A percentile compares a stretch with the other conserved stretches of the same genome.
These are phyloP conservation scores for Microplitis demolitor DNA, from an alignment of 1,140 invertebrate species.

Conservation along the genomic window DNA sequence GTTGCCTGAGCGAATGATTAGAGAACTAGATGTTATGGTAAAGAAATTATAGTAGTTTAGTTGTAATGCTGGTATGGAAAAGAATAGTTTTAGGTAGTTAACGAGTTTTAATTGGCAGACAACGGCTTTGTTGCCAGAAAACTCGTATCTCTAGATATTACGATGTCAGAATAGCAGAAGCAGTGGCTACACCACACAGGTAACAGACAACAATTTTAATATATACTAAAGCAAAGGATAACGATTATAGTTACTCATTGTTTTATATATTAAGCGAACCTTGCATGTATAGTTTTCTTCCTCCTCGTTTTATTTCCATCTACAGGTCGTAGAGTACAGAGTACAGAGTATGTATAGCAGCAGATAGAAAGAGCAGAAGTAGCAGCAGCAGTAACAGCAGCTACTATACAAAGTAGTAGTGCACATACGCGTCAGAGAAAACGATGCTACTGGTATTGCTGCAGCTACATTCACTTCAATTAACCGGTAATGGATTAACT, in stretches of 20 bases:
- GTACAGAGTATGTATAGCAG: background rate
- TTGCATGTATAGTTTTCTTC: background rate
- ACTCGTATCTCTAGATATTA: background rate
- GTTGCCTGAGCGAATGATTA: background rate
- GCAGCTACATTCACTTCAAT: slow-evolving; percentile 43
- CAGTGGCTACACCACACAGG: too few species aligned
- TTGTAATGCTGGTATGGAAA: background rate
- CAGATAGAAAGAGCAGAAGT: background rate
- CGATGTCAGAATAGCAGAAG: too few species aligned
- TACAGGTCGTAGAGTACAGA: background rate
- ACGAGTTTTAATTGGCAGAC: slow-evolving; percentile 48
- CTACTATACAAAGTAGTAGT: slow-evolving; percentile 5
- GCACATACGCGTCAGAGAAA: slow-evolving; percentile 17
- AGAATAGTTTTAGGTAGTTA: slow-evolving; percentile 30
- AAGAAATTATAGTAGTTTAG: slow-evolving; percentile 20
- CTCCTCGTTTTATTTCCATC: slow-evolving; percentile 8
- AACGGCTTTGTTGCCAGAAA: slow-evolving; percentile 21
- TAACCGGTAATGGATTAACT: slow-evolving; percentile 50
- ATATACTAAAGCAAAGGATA: slow-evolving; percentile 27
- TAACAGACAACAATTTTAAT: background rate
- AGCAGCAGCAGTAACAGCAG: slow-evolving; percentile 5
- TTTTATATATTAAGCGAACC: slow-evolving; percentile 46
- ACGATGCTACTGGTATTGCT: slow-evolving; percentile 26
- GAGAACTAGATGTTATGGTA: background rate
- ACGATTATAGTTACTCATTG: slow-evolving; percentile 48